Base-by-base conservation (phyloP, 1,140 invertebrate genomes). In the Megalopta genalis region DNA sequence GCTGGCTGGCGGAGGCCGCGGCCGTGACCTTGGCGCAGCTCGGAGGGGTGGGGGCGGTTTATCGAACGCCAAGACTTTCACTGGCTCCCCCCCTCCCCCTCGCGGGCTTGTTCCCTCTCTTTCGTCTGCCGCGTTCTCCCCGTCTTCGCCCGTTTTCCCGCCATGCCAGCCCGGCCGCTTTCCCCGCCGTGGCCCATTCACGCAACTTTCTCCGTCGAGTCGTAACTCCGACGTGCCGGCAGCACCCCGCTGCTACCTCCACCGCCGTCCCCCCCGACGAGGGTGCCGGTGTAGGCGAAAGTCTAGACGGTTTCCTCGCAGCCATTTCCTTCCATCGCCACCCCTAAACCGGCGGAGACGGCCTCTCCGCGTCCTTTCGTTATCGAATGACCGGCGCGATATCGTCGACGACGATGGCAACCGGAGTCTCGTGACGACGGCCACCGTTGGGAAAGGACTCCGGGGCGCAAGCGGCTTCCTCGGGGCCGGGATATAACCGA, bases 111-210 rank as follows among this genome's bases (percentile, higher is more conserved):
- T 49, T 27, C 67, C 66, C 88, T n/a, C 54, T 57, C 84, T 92
- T 91, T 91, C 52, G 57, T 93, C 93, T 93, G 91, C 91, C 92
- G 93, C 92, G 93, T 91, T 88, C 90, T 10, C 72, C 23, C 23
- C 39, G 64, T 66, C 37, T 42, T 46, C 64, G 64, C 2, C 23
- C 52, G 49, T 12, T 74, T 52, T 86, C 69, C 81, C 77, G 81
- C 76, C 80, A 86, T 32, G 32, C 85, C 80, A 77, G 80, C 83
- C 42, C 21, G 39, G 16, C 12, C 66, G 70, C 68, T 83, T 82
- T 70, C 81, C 79, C 64, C 84, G 42, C 74, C 67, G 69, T 85
- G 74, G 81, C 82, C 66, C 81, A 81, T 83, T 80, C 80, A 82
- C 77, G 75, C 83, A 85, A 86, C 84, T 86, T 86, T 86, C 84